Base-by-base conservation (phyloP, 2,797 vertebrate genomes). In the Atherinosoma microstoma region DNA sequence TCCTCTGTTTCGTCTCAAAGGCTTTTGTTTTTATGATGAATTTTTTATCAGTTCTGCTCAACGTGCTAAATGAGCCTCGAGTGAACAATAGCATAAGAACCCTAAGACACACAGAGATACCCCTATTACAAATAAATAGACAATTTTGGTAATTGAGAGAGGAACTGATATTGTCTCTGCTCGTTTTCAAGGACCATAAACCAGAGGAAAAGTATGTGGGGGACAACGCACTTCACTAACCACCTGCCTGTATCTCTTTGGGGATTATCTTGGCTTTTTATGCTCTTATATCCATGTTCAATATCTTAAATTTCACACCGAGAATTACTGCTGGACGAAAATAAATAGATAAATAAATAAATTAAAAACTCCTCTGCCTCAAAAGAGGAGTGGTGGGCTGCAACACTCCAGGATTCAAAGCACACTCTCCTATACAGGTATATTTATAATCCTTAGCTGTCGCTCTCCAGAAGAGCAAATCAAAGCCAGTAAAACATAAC, bases 401-500 rank as follows among this genome's bases (percentile, higher is more conserved):
- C 72, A 70, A 64, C 79, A 79, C 83, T 89, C 71, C 73, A 35
- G 78, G 79, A 88, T 90, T 89, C 90, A 86, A 84, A 83, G 86
- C 89, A 86, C 87, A 88, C 79, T 73, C 89, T 83, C 78, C 82
- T 29, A 84, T 79, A 86, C 89, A 92, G 90, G 92, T 92, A 91
- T 91, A 95, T 94, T 93, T 93, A 93, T 92, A 93, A 91, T 92
- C 86, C 84, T 86, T 85, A 84, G 89, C 90, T 87, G 87, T 91
- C 91, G 89, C 90, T 93, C 89, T 91, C 83, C 83, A 91, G 92
- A 92, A 94, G 89, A 93, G 90, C 90, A 91, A 93, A 94, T 93
- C 90, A 91, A 91, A 92, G 89, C 90, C 90, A 92, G 91, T 93
- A 93, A 93, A 94, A 93, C 91, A 92, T 92, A 94, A 93, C 89